Evolutionary conservation across 1,140 invertebrate genomes (phyloP).

Genomic region (Dendroctonus ponderosae): DNA sequence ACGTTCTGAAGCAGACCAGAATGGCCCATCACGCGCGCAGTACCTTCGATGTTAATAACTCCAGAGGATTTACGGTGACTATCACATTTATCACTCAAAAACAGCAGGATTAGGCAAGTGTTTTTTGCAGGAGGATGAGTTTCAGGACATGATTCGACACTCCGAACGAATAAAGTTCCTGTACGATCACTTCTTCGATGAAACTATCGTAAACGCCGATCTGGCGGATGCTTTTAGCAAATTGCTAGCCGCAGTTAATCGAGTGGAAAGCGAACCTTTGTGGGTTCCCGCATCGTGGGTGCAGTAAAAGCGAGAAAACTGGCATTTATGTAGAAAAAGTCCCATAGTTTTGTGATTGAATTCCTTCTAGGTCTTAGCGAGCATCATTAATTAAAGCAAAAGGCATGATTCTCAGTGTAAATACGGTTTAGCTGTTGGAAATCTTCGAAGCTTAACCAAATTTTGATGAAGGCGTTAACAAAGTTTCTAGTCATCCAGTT

Average conservation of each 20-base stretch:
- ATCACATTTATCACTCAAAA: not conserved
- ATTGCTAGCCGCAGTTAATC: conserved; percentile 76
- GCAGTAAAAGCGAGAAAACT: conserved; percentile 55
- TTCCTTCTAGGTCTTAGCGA: too few relatives aligned
- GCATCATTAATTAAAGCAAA: too few relatives aligned
- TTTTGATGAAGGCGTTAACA: too few relatives aligned
- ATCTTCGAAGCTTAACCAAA: too few relatives aligned
- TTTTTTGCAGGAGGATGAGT: conserved; percentile 82
- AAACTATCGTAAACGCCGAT: conserved; percentile 88
- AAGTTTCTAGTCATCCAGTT: too few relatives aligned
- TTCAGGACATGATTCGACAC: conserved; percentile 84
- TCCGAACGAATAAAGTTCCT: conserved; percentile 89
- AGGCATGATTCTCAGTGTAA: too few relatives aligned
- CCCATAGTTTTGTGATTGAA: too few relatives aligned
- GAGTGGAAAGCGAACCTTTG: conserved; percentile 88
- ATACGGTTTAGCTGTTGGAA: too few relatives aligned
- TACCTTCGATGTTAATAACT: conserved; percentile 86
- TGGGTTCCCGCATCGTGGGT: conserved; percentile 97
- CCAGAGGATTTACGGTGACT: conserved; percentile 83
- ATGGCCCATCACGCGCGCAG: conserved; percentile 78
- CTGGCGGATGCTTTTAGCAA: conserved; percentile 84
- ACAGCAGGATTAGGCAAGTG: not conserved
- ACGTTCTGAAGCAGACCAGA: conserved; percentile 80
- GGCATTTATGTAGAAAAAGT: too few relatives aligned
- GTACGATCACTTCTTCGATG: conserved; percentile 95